Evolutionary conservation across 92 coral and sea anemone genomes (phyloP), one percentile per base, ranked within the genome.

Genomic region (Galaxea fascicularis): DNA sequence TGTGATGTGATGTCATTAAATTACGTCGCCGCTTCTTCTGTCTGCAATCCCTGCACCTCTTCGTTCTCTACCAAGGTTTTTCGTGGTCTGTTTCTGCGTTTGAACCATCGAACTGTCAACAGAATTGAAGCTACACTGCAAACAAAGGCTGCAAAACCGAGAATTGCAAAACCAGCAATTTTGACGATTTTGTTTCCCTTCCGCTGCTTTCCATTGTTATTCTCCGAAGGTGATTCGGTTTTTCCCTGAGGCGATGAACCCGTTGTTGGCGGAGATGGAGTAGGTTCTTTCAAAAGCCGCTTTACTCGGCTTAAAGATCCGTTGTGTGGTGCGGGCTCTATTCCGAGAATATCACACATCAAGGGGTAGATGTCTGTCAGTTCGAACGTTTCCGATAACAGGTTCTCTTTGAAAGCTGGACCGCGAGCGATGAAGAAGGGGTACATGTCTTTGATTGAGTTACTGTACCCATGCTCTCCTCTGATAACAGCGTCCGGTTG

Each of bases 381-480:
- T n/a, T 91, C 85, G 66, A 96, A 96, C 11, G 95, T 78, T 31
- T 82, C 39, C 4, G 93, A 87, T 46, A 74, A 30, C 79, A 78
- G 82, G 27, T 95, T 92, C 65, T 93, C 52, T 65, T 95, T 93
- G 64, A 96, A 96, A 47, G 91, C 89, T 12, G 99, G 99, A 10
- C 99, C 99, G 56, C 85, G 85, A 4, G 99, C 99, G 9, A 94
- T 65, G 49, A 96, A 96, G 86, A 96, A 92, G 0, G 99, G 98
- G 65, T 90, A 78, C 99, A 96, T 94, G 15, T 93, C 86, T 65
- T 87, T 65, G 12, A 84, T 46, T 12, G 84, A 79, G 12, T 86
- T 94, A 21, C 54, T 84, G 66, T 89, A 94, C 17, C 93, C 89
- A 68, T 96, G 95, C 0, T 82, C 89, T 0, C 98, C 95, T 18